Evolutionary conservation across 2,797 vertebrate genomes (phyloP).

Genomic region (Sebastes nivosus): DNA sequence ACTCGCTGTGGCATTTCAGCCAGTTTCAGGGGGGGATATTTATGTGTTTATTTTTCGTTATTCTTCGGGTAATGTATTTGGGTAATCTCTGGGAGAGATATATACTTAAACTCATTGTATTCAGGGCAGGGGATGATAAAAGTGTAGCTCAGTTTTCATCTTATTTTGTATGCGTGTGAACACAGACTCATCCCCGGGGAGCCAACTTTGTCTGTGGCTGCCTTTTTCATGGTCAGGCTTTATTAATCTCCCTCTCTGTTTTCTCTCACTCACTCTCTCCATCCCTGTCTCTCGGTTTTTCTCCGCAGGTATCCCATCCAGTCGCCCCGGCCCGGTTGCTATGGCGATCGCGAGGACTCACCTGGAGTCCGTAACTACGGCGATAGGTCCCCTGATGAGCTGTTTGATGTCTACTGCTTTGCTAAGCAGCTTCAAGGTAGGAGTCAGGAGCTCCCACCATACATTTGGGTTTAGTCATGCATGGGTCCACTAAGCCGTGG

Average conservation of each 20-base stretch:
- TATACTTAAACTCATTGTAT: constrained; percentile 36
- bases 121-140: constrained; percentile 39
- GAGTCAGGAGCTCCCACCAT: constrained; percentile 16
- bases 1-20: not conserved
- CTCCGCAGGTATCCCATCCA: constrained; percentile 92
- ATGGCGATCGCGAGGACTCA: constrained; percentile 92
- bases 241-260: constrained; percentile 31
- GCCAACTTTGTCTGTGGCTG: constrained; percentile 27
- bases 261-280: constrained; percentile 11
- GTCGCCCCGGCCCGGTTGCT: constrained; percentile 94
- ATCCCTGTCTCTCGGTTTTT: constrained; percentile 10
- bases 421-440: constrained; percentile 87
- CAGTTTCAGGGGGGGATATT: not conserved
- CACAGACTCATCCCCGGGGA: constrained; percentile 34
- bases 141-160: constrained; percentile 35
- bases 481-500: constrained; percentile 19
- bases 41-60: constrained; percentile 10
- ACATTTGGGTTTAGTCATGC: constrained; percentile 49
- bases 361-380: constrained; percentile 96
- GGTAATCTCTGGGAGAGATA: constrained; percentile 6
- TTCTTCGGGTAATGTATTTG: constrained; percentile 20
- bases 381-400: constrained; percentile 83
- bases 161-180: constrained; percentile 30
- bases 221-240: constrained; percentile 26
- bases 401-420: constrained; percentile 96